phyloP scores from a whole-genome alignment of 2,113 vertebrate genomes.

The Chauna torquata region DNA sequence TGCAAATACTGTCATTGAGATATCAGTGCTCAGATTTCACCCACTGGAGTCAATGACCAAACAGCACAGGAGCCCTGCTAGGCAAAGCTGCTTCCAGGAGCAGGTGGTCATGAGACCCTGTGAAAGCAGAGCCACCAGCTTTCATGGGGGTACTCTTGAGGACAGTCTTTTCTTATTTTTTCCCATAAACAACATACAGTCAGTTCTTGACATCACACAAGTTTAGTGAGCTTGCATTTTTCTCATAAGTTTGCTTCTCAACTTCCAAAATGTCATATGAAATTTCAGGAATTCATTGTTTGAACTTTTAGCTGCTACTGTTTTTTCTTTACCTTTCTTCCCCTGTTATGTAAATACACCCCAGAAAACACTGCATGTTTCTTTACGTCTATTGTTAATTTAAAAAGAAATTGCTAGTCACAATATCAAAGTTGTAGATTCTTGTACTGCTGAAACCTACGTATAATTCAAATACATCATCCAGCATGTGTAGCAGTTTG shows the following conservation, averaged over 20 bases:
- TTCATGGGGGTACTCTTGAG: neutral
- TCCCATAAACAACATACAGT: neutral
- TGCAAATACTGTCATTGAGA: neutral
- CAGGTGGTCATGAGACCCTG: neutral
- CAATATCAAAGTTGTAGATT: neutral
- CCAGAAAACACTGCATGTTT: neutral
- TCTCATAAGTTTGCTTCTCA: neutral
- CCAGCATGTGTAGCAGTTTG: neutral
- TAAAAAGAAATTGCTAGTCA: neutral
- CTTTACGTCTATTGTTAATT: neutral
- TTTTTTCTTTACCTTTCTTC: neutral
- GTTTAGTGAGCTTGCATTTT: neutral
- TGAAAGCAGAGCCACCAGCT: neutral
- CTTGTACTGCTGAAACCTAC: neutral
- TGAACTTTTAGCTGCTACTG: neutral
- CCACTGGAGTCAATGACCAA: neutral
- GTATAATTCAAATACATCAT: neutral
- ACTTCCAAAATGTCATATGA: neutral
- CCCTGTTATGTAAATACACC: neutral
- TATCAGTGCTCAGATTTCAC: neutral
- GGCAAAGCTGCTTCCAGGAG: neutral
- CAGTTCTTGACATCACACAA: neutral
- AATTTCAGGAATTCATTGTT: neutral
- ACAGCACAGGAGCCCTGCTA: neutral
- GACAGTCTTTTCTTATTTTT: neutral